Base-by-base conservation (phyloP, 1,140 invertebrate species). In the Drosophila biarmipes region DNA sequence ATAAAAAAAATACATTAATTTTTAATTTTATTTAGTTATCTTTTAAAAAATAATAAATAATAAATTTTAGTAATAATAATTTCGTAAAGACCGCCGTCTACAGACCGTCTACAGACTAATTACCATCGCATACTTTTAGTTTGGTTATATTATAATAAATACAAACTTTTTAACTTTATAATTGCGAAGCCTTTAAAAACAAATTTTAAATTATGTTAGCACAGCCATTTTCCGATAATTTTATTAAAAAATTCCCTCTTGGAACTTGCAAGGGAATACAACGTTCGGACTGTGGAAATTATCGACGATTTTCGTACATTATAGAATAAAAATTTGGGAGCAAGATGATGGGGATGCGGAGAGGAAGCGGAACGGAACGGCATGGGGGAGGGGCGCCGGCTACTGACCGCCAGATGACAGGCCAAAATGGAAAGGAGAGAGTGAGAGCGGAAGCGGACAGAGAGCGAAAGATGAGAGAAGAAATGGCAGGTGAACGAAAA, bases 371-470 rank as follows among this genome's bases (percentile, higher is more conserved):
- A 24, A 17, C 27, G 46, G 10, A 31, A 49, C 0, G 43, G 15
- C 31, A 51, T 24, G 48, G 45, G 52, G 43, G 19, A 19, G 48
- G 48, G 58, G 27, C 43, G 63, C 77, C 82, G 81, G 64, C 82
- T 78, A 75, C 64, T 87, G 75, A 89, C 79, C 79, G 71, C 79
- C 71, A 84, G 84, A 89, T 87, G 84, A 89, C 82, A 79, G 80
- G 78, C 82, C 66, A 87, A 89, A 67, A 77, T 58, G 46, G 21
- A 46, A 49, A 46, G 49, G n/a, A 54, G 57, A 59, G 34, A 61
- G 15, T 54, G 63, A 69, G 38, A 73, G 48, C 35, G 21, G 56
- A 69, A 77, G 43, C 24, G 2, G 45, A 43, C 29, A 52, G 58
- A 40, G 54, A 64, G 59, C 45, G 43, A 49, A 54, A 58, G 57